phyloP scores from a whole-genome alignment of 2,797 vertebrate species.

The Gymnothorax javanicus region DNA sequence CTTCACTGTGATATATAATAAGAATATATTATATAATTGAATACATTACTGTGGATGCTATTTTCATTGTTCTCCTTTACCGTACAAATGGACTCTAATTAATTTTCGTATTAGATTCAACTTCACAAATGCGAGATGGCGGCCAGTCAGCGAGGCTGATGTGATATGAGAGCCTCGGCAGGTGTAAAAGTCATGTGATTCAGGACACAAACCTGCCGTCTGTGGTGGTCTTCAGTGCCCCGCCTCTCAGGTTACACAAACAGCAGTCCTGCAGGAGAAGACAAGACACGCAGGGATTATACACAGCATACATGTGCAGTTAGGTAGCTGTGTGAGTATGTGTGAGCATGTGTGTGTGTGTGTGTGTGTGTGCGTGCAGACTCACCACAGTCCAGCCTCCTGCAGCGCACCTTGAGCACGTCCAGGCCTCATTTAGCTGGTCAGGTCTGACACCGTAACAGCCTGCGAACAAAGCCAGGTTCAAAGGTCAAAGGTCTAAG shows the following conservation, averaged over 20 bases:
- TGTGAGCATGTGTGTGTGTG: not conserved
- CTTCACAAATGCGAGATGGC: not conserved
- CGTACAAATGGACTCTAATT: not conserved
- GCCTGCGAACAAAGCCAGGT: slow-evolving; percentile 65
- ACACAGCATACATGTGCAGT: not conserved
- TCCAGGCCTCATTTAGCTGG: slow-evolving; percentile 80
- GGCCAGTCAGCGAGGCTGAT: not conserved
- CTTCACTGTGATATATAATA: no score
- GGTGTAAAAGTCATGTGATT: not conserved
- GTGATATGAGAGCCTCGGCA: not conserved
- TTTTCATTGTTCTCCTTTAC: not conserved
- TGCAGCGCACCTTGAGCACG: slow-evolving; percentile 84
- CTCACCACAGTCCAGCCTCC: slow-evolving; percentile 85
- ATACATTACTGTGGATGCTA: not conserved
- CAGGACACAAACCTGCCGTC: slow-evolving; percentile 76
- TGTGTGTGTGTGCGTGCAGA: not conserved
- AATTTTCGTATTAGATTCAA: not conserved
- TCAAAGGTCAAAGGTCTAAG: slow-evolving; percentile 27
- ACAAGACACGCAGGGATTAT: slow-evolving; percentile 22
- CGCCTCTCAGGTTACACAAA: slow-evolving; percentile 91
- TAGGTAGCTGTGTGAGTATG: not conserved
- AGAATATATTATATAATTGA: not conserved
- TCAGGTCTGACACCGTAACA: slow-evolving; percentile 90
- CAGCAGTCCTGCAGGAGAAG: slow-evolving; percentile 85
- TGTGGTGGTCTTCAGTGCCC: slow-evolving; percentile 88